phyloP scores from a whole-genome alignment of 2,797 vertebrate species.

The Pelochelys cantorii region DNA sequence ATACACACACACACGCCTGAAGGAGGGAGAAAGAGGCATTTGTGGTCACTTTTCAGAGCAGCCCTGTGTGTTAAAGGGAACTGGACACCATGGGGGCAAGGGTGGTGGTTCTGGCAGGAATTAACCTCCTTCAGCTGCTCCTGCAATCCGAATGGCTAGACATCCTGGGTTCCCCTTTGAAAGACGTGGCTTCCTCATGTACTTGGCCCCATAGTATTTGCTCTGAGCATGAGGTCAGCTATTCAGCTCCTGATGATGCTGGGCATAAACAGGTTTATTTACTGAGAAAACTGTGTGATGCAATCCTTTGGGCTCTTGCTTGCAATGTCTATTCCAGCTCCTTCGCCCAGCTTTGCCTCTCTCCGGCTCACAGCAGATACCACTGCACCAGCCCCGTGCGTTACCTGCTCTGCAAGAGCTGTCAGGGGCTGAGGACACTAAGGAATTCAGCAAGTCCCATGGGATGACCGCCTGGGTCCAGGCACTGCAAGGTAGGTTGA shows the following conservation, averaged over 20 bases:
- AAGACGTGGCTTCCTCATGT: neutral
- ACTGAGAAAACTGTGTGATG: neutral
- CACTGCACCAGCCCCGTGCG: neutral
- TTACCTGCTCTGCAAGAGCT: neutral
- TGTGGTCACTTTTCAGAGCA: neutral
- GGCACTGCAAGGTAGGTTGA: neutral
- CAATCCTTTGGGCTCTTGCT: neutral
- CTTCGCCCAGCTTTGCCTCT: neutral
- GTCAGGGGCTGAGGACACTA: neutral
- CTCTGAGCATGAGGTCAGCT: neutral
- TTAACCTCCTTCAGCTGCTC: neutral
- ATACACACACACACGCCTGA: neutral
- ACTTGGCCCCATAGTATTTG: neutral
- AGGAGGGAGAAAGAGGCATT: no score
- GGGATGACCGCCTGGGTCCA: neutral
- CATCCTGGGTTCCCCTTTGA: neutral
- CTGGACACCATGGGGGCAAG: neutral
- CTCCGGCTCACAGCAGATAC: neutral
- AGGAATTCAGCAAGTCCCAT: neutral
- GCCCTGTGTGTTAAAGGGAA: neutral
- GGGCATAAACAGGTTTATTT: conserved; percentile 8
- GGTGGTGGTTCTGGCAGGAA: neutral
- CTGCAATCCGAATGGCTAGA: neutral
- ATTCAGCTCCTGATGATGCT: neutral
- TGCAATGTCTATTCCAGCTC: neutral